Conservation (phyloP, 2,888 invertebrate genomes). For the Lithodes maja region DNA sequence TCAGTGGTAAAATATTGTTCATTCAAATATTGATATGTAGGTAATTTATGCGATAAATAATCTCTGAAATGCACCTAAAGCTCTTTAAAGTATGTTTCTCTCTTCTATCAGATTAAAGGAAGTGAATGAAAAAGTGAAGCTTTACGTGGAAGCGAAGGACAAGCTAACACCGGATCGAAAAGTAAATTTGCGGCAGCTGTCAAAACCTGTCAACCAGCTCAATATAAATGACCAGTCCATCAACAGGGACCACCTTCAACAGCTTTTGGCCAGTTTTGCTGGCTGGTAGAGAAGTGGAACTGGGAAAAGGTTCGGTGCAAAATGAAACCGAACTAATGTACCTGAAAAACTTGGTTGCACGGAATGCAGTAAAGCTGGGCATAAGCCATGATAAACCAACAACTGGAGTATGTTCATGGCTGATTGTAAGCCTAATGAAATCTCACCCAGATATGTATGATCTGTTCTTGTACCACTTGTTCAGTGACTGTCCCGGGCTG, state of each 20-base stretch:
- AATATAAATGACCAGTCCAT: constrained; percentile 9
- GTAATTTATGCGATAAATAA: no score
- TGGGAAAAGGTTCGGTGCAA: neutral
- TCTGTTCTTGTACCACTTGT: constrained; percentile 37
- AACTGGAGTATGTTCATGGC: constrained; percentile 34
- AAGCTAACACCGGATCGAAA: neutral
- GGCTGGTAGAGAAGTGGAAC: constrained; percentile 31
- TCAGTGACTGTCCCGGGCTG: constrained; percentile 29
- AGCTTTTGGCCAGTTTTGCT: constrained; percentile 4
- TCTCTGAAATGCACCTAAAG: no score
- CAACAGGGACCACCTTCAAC: constrained; percentile 36
- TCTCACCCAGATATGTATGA: constrained; percentile 37
- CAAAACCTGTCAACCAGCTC: constrained; percentile 17
- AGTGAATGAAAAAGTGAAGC: constrained; percentile 24
- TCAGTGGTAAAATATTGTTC: no score
- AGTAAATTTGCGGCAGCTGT: constrained; percentile 7
- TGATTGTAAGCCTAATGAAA: constrained; percentile 14
- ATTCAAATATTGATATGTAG: no score
- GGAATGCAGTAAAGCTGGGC: constrained; percentile 26
- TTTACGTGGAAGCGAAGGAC: neutral
- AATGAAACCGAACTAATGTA: constrained; percentile 21
- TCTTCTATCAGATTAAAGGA: constrained; percentile 28
- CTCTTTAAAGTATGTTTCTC: no score
- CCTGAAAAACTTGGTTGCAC: constrained; percentile 4
- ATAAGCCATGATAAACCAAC: constrained; percentile 20